Percentiles rank a stretch among this genome's conserved stretches.
These are phyloP conservation scores for Ceratina calcarata DNA, from an alignment of 1,140 invertebrate genomes.

Conservation along the genomic window DNA sequence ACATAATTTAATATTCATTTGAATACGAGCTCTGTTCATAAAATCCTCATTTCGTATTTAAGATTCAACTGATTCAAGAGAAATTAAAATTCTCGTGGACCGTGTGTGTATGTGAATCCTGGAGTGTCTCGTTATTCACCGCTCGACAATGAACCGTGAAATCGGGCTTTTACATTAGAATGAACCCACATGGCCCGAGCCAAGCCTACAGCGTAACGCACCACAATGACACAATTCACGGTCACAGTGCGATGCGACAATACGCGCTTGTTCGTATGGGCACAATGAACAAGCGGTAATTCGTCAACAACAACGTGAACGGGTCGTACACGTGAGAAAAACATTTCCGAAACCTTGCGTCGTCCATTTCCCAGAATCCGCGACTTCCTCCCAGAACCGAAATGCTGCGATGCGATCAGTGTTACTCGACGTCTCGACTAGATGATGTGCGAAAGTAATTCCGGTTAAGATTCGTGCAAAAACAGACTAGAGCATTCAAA, in stretches of 20 bases:
- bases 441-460: no score
- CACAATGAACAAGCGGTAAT: constrained; percentile 52
- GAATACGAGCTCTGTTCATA: no score
- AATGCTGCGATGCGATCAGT: no score
- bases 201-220: constrained; percentile 33
- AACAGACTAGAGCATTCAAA: no score
- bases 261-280: constrained; percentile 47
- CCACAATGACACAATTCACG: constrained; percentile 64
- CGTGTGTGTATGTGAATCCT: no score
- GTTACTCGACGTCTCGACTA: no score
- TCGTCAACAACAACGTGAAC: constrained; percentile 14
- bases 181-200: constrained; percentile 65
- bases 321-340: constrained; percentile 59
- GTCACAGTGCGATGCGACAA: constrained; percentile 52
- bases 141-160: constrained; percentile 46
- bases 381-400: neutral
- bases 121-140: constrained; percentile 13
- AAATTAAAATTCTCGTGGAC: no score
- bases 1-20: no score
- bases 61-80: no score
- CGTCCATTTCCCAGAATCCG: neutral
- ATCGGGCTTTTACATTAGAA: constrained; percentile 54
- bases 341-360: constrained; percentile 21
- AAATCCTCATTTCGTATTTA: no score
- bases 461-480: no score